Percentiles rank a stretch among this genome's conserved stretches.
Conservation (phyloP, 2,797 vertebrate genomes). For the Graptemys geographica region DNA sequence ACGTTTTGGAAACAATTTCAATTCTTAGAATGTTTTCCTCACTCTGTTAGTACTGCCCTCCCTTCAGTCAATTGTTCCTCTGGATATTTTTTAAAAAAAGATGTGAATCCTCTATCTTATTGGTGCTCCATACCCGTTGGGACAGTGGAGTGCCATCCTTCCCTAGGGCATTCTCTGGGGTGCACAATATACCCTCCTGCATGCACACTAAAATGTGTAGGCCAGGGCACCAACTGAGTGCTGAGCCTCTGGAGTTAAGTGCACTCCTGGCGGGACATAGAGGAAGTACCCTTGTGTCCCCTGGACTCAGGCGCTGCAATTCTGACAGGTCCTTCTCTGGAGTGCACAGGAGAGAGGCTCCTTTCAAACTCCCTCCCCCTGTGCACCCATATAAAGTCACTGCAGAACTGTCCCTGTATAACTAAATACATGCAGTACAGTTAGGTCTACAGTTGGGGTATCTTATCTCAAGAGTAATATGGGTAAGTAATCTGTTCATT, state of each 20-base stretch:
- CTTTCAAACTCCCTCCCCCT: not conserved
- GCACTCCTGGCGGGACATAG: not conserved
- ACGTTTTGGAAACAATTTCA: conserved; percentile 10
- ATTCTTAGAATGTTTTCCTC: not conserved
- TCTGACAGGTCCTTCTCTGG: not conserved
- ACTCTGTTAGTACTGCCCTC: not conserved
- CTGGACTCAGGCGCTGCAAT: not conserved
- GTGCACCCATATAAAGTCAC: not conserved
- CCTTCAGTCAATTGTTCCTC: not conserved
- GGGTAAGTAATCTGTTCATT: not conserved
- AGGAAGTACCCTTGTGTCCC: not conserved
- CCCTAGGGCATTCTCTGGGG: not conserved
- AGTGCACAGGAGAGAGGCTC: not conserved
- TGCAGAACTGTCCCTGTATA: not conserved
- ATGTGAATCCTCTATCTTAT: not conserved
- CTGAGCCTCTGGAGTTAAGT: not conserved
- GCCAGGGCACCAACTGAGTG: not conserved
- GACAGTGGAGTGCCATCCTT: not conserved
- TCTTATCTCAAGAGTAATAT: not conserved
- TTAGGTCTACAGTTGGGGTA: not conserved
- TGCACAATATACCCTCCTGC: fast-evolving
- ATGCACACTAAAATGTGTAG: not conserved
- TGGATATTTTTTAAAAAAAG: not conserved
- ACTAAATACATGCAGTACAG: not conserved
- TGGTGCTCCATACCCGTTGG: not conserved